These are phyloP conservation scores for Corythoichthys intestinalis DNA, from an alignment of 2,113 vertebrate species.

Conservation along the genomic window DNA sequence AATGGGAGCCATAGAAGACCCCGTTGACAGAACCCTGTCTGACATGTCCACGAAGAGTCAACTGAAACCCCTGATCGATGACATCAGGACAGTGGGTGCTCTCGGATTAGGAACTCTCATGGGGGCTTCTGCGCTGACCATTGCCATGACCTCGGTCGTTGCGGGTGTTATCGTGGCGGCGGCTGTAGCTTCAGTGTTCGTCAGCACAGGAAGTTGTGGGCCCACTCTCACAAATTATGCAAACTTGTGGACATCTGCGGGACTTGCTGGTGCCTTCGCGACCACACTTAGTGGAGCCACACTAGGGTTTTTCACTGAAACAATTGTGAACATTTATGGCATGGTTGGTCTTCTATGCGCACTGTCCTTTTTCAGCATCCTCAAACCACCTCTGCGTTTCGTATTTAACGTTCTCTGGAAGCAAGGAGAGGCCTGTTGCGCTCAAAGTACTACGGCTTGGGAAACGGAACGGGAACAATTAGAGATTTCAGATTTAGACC, in stretches of 20 bases:
- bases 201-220: conserved; percentile 19
- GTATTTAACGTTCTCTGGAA: conserved; percentile 40
- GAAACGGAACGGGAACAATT: conserved; percentile 17
- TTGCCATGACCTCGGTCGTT: conserved; percentile 53
- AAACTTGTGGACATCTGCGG: conserved; percentile 44
- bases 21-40: conserved; percentile 42
- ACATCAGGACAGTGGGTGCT: conserved; percentile 55
- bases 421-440: conserved; percentile 31
- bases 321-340: conserved; percentile 43
- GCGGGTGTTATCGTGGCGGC: conserved; percentile 62
- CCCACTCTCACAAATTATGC: neutral
- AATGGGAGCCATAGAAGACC: conserved; percentile 60
- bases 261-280: conserved; percentile 43
- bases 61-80: conserved; percentile 53
- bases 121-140: conserved; percentile 59
- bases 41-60: conserved; percentile 38
- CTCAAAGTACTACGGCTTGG: neutral
- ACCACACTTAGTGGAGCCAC: conserved; percentile 56
- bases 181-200: conserved; percentile 37
- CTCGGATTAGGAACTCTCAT: conserved; percentile 62
- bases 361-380: conserved; percentile 47
- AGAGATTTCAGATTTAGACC: conserved; percentile 31
- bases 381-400: conserved; percentile 47
- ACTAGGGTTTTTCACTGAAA: conserved; percentile 47
- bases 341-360: conserved; percentile 58